Evolutionary conservation across 2,113 vertebrate genomes (phyloP).

Genomic region (Struthidea cinerea): DNA sequence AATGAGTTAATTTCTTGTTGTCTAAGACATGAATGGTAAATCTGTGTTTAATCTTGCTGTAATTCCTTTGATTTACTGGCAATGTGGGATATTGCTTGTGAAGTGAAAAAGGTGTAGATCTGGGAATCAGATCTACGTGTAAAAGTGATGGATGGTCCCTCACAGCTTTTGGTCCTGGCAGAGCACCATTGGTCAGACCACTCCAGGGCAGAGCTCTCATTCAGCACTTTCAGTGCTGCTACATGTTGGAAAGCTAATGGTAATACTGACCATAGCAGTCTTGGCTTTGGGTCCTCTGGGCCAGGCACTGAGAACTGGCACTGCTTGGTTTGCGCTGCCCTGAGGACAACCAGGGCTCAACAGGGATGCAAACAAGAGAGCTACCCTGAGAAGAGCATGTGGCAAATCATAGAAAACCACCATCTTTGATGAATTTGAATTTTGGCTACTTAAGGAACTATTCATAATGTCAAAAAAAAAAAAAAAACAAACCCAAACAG

Average conservation of each 20-base stretch:
- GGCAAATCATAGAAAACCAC: neutral
- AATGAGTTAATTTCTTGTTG: neutral
- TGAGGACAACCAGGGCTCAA: neutral
- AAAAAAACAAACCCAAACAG: accelerated
- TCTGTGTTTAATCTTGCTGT: neutral
- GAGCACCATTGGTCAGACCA: neutral
- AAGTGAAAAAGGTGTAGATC: neutral
- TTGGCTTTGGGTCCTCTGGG: neutral
- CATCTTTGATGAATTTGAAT: neutral
- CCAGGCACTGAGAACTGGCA: neutral
- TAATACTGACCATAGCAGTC: neutral
- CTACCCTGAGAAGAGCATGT: neutral
- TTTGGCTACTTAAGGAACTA: neutral
- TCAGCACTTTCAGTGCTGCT: neutral
- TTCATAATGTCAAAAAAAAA: neutral
- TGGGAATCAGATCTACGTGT: neutral
- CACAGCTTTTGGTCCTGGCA: neutral
- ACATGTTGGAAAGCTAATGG: neutral
- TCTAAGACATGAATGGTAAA: neutral
- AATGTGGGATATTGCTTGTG: neutral
- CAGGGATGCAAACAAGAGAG: neutral
- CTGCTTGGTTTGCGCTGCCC: neutral
- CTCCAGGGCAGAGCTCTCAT: neutral
- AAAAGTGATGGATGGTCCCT: neutral
- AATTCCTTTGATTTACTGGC: neutral